phyloP scores from a whole-genome alignment of 2,113 vertebrate genomes.

The Phalacrocorax brasilianus region DNA sequence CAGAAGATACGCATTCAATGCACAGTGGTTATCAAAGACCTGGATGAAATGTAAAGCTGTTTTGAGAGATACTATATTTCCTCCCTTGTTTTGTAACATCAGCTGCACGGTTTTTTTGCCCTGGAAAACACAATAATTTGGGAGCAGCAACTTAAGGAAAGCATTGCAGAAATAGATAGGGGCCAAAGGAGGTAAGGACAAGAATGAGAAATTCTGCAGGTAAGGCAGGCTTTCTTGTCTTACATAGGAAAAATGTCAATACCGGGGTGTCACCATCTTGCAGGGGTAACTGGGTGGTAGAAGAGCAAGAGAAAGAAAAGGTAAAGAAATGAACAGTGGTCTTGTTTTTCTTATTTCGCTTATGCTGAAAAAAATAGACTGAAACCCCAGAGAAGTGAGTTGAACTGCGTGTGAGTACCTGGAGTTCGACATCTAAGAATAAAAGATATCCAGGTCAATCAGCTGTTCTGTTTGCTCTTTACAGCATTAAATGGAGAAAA shows the following conservation, averaged over 20 bases:
- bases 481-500: conserved; percentile 40
- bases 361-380: background rate
- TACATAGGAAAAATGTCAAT: background rate
- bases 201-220: background rate
- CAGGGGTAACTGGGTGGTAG: background rate
- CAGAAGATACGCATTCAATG: background rate
- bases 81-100: background rate
- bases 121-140: background rate
- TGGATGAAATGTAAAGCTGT: background rate
- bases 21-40: background rate
- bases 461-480: conserved; percentile 46
- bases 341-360: background rate
- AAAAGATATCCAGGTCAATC: conserved; percentile 27
- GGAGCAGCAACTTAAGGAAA: background rate
- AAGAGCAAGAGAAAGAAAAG: background rate
- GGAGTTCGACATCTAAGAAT: background rate
- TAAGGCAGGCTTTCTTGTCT: background rate
- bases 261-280: accelerated
- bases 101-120: background rate
- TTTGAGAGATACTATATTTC: background rate
- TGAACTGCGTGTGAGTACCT: background rate
- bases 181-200: background rate
- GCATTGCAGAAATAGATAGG: background rate
- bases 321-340: background rate
- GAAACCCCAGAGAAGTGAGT: background rate